phyloP scores from a whole-genome alignment of 2,113 vertebrate genomes.

The Beaufortia kweichowensis region DNA sequence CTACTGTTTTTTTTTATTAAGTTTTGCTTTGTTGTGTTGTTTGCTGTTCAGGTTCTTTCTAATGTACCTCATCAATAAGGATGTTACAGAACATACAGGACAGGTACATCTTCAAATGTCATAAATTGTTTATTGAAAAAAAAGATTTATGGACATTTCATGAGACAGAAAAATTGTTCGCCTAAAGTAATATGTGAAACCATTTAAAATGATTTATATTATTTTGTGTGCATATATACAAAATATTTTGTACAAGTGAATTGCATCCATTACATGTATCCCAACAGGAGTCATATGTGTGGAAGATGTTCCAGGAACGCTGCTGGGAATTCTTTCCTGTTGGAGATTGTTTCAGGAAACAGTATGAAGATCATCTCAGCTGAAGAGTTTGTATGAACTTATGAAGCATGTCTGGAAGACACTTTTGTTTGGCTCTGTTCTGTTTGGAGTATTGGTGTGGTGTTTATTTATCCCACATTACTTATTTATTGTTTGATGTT shows the following conservation, averaged over 20 bases:
- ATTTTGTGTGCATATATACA: neutral
- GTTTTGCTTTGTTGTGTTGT: conserved; percentile 2
- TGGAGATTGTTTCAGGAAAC: conserved; percentile 79
- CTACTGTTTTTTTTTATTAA: conserved; percentile 11
- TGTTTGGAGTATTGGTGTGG: neutral
- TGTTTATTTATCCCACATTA: neutral
- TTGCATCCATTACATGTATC: conserved; percentile 49
- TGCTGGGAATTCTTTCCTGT: conserved; percentile 80
- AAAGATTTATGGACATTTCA: neutral
- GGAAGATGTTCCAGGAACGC: conserved; percentile 80
- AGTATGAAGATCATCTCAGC: conserved; percentile 75
- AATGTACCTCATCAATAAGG: conserved; percentile 79
- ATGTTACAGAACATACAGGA: conserved; percentile 76
- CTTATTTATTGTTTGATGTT: neutral
- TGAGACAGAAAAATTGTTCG: neutral
- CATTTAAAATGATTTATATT: neutral
- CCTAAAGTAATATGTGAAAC: neutral
- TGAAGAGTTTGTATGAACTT: conserved; percentile 23
- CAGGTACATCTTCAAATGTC: conserved; percentile 63
- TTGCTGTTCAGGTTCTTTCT: conserved; percentile 71
- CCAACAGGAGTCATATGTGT: conserved; percentile 74
- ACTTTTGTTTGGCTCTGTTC: neutral
- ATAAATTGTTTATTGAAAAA: conserved; percentile 1
- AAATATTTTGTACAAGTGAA: too few species aligned
- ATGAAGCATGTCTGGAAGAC: conserved; percentile 50